Percentiles rank a stretch among this genome's conserved stretches.
phyloP scores from a whole-genome alignment of 2,797 vertebrate species.

The Chaenodraco wilsoni region DNA sequence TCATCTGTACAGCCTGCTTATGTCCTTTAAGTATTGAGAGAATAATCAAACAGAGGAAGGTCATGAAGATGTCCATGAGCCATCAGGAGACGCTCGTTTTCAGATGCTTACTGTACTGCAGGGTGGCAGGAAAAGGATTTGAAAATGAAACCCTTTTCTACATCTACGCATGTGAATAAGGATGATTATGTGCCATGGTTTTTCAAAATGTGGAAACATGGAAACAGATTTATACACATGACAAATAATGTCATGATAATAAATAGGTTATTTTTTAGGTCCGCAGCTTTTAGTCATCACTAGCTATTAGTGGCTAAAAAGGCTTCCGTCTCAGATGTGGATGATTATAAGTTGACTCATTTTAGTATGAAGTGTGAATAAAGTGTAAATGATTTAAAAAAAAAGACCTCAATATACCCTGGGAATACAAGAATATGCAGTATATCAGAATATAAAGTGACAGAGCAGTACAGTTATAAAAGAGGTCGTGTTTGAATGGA shows the following conservation, averaged over 20 bases:
- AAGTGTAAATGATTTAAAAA: no score
- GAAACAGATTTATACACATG: constrained; percentile 13
- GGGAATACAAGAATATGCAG: no score
- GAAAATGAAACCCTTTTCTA: constrained; percentile 34
- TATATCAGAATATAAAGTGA: no score
- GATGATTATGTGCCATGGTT: neutral
- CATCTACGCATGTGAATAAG: constrained; percentile 3
- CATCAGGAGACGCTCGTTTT: constrained; percentile 37
- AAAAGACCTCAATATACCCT: no score
- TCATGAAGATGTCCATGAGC: constrained; percentile 45
- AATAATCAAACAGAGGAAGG: constrained; percentile 56
- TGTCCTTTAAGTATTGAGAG: constrained; percentile 52
- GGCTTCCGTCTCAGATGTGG: neutral
- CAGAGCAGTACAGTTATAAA: no score
- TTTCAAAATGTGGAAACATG: neutral
- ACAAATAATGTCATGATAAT: constrained; percentile 4
- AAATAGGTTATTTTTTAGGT: neutral
- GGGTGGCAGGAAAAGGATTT: constrained; percentile 27
- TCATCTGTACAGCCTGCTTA: constrained; percentile 43
- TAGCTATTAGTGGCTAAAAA: neutral
- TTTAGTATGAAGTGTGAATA: no score
- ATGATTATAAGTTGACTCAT: neutral
- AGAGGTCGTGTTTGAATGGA: no score
- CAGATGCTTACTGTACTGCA: constrained; percentile 29
- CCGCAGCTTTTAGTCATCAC: neutral